phyloP scores from a whole-genome alignment of 2,888 invertebrate species.

The Cartodere bifasciata region DNA sequence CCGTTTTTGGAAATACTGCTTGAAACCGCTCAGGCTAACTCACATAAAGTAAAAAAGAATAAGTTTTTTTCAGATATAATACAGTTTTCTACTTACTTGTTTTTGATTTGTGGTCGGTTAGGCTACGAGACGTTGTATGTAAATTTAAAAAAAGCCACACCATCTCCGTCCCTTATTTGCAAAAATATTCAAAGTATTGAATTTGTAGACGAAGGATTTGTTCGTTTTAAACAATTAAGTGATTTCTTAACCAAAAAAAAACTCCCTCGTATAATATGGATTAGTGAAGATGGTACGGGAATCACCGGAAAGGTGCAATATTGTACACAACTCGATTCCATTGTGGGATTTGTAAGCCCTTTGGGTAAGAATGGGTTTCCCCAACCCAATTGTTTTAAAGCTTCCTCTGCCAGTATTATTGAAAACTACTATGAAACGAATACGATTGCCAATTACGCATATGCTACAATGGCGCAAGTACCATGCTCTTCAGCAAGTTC shows the following conservation, averaged over 20 bases:
- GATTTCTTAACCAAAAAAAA: not conserved
- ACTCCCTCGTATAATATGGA: not conserved
- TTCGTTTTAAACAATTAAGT: not conserved
- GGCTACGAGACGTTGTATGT: not conserved
- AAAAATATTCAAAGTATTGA: not conserved
- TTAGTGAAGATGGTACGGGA: not conserved
- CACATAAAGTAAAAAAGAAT: no score
- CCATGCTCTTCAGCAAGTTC: constrained; percentile 9
- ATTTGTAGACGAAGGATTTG: not conserved
- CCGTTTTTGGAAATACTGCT: no score
- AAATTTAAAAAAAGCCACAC: not conserved
- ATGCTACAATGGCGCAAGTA: constrained; percentile 14
- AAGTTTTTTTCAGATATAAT: no score
- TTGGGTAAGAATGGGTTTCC: not conserved
- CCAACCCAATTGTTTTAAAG: not conserved
- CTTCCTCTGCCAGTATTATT: not conserved
- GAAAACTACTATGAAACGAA: not conserved
- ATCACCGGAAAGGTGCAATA: not conserved
- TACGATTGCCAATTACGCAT: constrained; percentile 10
- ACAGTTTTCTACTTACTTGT: not conserved
- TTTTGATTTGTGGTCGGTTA: not conserved
- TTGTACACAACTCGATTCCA: not conserved
- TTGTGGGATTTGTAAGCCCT: not conserved
- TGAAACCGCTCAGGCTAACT: no score
- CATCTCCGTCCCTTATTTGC: not conserved